phyloP scores from a whole-genome alignment of 2,888 invertebrate species.

The Noctua comes region DNA sequence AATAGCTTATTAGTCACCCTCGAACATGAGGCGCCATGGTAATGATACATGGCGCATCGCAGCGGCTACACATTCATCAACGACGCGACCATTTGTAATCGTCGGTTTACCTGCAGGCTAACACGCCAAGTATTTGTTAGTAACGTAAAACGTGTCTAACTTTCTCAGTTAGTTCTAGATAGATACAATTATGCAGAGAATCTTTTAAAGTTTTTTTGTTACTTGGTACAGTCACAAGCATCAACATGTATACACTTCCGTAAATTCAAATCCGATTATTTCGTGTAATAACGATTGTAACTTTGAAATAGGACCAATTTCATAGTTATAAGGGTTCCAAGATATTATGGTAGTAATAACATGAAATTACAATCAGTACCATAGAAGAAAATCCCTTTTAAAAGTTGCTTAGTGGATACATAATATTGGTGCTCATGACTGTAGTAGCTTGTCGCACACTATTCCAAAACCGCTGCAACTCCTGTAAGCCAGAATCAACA shows the following conservation, averaged over 20 bases:
- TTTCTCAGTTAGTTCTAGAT: background rate
- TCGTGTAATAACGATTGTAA: too few species aligned
- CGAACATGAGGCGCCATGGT: slow-evolving; percentile 23
- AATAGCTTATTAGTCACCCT: slow-evolving; percentile 15
- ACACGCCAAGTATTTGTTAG: slow-evolving; percentile 21
- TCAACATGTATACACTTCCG: too few species aligned
- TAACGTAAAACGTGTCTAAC: slow-evolving; percentile 12
- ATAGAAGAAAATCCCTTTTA: too few species aligned
- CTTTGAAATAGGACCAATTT: too few species aligned
- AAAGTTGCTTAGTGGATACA: too few species aligned
- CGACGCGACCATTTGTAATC: slow-evolving; percentile 28
- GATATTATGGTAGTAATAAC: too few species aligned
- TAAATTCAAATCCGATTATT: too few species aligned
- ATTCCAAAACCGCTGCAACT: background rate
- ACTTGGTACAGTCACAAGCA: too few species aligned
- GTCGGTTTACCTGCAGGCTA: slow-evolving; percentile 9
- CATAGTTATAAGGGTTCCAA: too few species aligned
- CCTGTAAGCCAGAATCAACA: background rate
- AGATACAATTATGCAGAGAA: background rate
- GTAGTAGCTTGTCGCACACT: too few species aligned
- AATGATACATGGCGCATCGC: background rate
- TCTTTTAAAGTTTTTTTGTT: background rate
- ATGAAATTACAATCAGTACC: too few species aligned
- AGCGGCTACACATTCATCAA: slow-evolving; percentile 33
- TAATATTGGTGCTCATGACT: too few species aligned